These are phyloP conservation scores for Sebastes paucispinis DNA, from an alignment of 2,797 vertebrate genomes.

Conservation along the genomic window DNA sequence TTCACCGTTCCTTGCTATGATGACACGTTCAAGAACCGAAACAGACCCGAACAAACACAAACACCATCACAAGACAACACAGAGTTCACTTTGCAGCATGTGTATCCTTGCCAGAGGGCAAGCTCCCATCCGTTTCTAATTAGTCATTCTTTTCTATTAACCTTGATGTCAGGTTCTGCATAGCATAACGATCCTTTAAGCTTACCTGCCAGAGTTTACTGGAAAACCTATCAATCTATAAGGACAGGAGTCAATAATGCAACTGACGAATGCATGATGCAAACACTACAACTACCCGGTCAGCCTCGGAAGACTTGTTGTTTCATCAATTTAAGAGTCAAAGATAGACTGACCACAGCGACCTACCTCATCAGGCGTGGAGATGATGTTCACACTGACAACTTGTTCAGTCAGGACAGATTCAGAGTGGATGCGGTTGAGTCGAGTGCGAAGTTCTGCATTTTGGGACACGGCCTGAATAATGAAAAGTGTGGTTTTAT, in stretches of 20 bases:
- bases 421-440: conserved; percentile 98
- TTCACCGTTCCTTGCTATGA: conserved; percentile 25
- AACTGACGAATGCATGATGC: conserved; percentile 52
- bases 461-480: conserved; percentile 97
- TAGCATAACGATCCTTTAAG: conserved; percentile 56
- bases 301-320: conserved; percentile 13
- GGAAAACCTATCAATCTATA: conserved; percentile 57
- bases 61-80: conserved; percentile 27
- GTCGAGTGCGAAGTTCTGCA: conserved; percentile 94
- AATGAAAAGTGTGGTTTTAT: conserved; percentile 31
- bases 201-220: conserved; percentile 38
- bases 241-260: conserved; percentile 61
- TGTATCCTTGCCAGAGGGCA: conserved; percentile 48
- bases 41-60: conserved; percentile 29
- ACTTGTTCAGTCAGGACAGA: conserved; percentile 96
- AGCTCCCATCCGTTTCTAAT: conserved; percentile 54
- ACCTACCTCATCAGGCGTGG: conserved; percentile 96
- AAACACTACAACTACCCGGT: conserved; percentile 30
- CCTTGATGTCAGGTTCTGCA: conserved; percentile 57
- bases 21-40: conserved; percentile 31
- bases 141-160: conserved; percentile 68
- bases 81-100: conserved; percentile 30
- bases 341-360: conserved; percentile 29
- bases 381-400: conserved; percentile 99
- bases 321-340: conserved; percentile 33